phyloP scores from a whole-genome alignment of 2,113 vertebrate species.

The Pseudopodoces humilis region DNA sequence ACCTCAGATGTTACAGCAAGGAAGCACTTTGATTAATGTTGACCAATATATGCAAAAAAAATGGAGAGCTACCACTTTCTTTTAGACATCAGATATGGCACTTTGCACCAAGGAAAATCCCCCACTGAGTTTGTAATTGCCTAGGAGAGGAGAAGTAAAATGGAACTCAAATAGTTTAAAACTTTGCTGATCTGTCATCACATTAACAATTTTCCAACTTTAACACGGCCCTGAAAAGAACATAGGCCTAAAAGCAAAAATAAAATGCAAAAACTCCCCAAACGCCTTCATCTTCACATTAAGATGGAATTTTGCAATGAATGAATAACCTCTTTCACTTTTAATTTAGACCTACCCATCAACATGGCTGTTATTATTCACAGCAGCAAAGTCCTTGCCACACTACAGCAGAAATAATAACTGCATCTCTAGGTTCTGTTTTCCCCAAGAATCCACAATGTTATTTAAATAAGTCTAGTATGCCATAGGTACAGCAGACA shows the following conservation, averaged over 20 bases:
- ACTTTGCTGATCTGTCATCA: background rate
- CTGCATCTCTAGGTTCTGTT: background rate
- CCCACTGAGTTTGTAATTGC: background rate
- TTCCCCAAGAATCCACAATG: background rate
- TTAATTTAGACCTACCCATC: conserved; percentile 44
- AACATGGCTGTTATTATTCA: conserved; percentile 42
- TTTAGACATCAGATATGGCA: background rate
- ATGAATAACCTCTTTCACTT: conserved; percentile 47
- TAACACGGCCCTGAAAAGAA: background rate
- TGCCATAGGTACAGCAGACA: background rate
- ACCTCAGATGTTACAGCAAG: background rate
- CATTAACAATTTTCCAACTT: background rate
- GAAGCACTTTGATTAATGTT: background rate
- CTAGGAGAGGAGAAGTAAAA: background rate
- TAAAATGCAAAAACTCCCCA: background rate
- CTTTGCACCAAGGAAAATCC: background rate
- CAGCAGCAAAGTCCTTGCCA: conserved; percentile 4
- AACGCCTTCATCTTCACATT: background rate
- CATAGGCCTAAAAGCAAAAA: background rate
- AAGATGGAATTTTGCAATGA: conserved; percentile 28
- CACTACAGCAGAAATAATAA: conserved; percentile 14
- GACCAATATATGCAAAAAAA: background rate
- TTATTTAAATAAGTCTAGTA: conserved; percentile 19
- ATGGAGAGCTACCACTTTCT: background rate
- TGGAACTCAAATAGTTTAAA: background rate